phyloP scores from a whole-genome alignment of 2,888 invertebrate genomes.

The Drosophila demipolita region DNA sequence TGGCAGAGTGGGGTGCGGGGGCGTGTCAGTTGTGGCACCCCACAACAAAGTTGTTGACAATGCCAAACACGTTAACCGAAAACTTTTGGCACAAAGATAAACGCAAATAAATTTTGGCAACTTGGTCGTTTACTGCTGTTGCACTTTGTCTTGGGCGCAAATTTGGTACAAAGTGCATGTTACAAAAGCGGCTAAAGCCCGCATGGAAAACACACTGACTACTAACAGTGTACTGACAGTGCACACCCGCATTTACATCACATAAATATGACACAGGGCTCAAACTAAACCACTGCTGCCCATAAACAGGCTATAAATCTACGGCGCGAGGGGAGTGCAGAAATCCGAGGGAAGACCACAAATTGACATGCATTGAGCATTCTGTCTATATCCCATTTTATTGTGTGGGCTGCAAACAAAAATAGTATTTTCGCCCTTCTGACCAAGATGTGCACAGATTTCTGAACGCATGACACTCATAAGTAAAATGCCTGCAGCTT shows the following conservation, averaged over 20 bases:
- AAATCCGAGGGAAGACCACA: constrained; percentile 42
- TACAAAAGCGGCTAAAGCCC: constrained; percentile 45
- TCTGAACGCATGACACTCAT: constrained; percentile 68
- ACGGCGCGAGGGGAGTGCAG: not conserved
- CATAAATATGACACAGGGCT: constrained; percentile 59
- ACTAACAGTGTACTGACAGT: constrained; percentile 3
- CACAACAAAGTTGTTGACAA: constrained; percentile 79
- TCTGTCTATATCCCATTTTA: constrained; percentile 29
- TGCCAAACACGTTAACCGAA: constrained; percentile 77
- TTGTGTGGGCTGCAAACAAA: constrained; percentile 27
- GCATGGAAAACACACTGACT: constrained; percentile 46
- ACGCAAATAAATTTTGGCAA: constrained; percentile 77
- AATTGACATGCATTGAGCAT: constrained; percentile 70
- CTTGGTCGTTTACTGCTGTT: constrained; percentile 52
- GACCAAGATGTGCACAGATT: constrained; percentile 61
- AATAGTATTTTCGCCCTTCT: constrained; percentile 28
- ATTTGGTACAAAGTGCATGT: constrained; percentile 38
- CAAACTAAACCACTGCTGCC: constrained; percentile 14
- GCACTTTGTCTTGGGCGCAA: constrained; percentile 38
- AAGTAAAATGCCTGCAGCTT: constrained; percentile 64
- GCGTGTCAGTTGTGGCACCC: constrained; percentile 62
- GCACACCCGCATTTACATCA: constrained; percentile 61
- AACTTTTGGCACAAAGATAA: constrained; percentile 76
- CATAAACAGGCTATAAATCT: constrained; percentile 49
- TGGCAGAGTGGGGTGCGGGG: not conserved